These are phyloP conservation scores for Ctenopoma kingsleyae DNA, from an alignment of 2,797 vertebrate genomes.

Conservation along the genomic window DNA sequence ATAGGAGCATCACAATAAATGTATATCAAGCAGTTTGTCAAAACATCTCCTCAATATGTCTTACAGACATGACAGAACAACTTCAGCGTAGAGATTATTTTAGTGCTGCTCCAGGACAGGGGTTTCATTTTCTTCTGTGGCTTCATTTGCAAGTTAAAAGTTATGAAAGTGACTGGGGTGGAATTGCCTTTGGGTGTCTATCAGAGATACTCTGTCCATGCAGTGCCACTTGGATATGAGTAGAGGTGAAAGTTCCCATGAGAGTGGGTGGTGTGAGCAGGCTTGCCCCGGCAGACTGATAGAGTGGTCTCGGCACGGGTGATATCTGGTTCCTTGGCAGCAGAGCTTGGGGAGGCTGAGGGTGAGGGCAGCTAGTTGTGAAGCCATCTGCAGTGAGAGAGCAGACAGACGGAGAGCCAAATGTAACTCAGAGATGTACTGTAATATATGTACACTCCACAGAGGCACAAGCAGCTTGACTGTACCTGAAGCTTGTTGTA, in stretches of 20 bases:
- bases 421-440: conserved; percentile 69
- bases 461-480: conserved; percentile 58
- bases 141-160: conserved; percentile 53
- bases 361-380: conserved; percentile 77
- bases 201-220: conserved; percentile 44
- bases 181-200: conserved; percentile 31
- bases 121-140: conserved; percentile 36
- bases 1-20: conserved; percentile 24
- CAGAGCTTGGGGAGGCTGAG: conserved; percentile 57
- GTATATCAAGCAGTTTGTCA: conserved; percentile 37
- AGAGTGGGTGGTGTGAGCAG: conserved; percentile 77
- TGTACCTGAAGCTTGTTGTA: conserved; percentile 68
- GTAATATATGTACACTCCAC: conserved; percentile 56
- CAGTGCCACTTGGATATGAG: conserved; percentile 59
- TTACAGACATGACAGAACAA: conserved; percentile 25
- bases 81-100: conserved; percentile 51
- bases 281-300: conserved; percentile 72
- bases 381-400: conserved; percentile 85
- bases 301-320: conserved; percentile 62
- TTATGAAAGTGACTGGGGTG: conserved; percentile 21
- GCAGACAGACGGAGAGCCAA: conserved; percentile 74
- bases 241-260: conserved; percentile 67
- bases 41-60: conserved; percentile 42
- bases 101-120: conserved; percentile 25
- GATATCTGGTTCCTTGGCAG: conserved; percentile 68